Conservation (phyloP, 2,888 invertebrate species). For the Cryptus armator region DNA sequence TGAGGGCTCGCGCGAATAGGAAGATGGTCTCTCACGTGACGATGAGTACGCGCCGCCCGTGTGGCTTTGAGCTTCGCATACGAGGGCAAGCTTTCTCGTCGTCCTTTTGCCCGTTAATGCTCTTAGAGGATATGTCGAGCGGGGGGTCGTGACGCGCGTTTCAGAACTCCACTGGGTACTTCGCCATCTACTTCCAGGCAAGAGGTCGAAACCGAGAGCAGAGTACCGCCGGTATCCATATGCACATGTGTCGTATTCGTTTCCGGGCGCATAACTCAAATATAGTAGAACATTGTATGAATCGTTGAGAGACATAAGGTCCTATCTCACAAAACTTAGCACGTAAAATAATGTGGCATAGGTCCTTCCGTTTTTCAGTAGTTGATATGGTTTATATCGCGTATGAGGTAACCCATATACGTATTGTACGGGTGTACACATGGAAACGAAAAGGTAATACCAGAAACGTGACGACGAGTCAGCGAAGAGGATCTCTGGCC, state of each 20-base stretch:
- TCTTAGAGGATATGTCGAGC: slow-evolving; percentile 39
- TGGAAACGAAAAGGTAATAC: slow-evolving; percentile 8
- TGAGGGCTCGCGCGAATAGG: background rate
- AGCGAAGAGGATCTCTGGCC: slow-evolving; percentile 5
- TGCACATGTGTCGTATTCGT: slow-evolving; percentile 24
- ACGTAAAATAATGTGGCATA: too few relatives aligned
- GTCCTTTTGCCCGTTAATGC: slow-evolving; percentile 43
- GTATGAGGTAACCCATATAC: background rate
- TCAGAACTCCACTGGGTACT: slow-evolving; percentile 14
- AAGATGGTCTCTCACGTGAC: slow-evolving; percentile 15
- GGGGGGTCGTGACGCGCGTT: slow-evolving; percentile 2
- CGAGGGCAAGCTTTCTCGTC: slow-evolving; percentile 22
- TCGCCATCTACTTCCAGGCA: slow-evolving; percentile 13
- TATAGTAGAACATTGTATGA: slow-evolving; percentile 26
- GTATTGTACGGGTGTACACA: background rate
- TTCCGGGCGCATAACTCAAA: slow-evolving; percentile 34
- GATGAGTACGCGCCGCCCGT: slow-evolving; percentile 4
- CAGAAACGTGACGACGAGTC: slow-evolving; percentile 8
- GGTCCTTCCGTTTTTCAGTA: too few relatives aligned
- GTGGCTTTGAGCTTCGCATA: slow-evolving; percentile 36
- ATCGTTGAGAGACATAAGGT: background rate
- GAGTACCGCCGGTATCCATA: background rate
- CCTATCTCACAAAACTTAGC: too few relatives aligned
- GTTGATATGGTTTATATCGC: too few relatives aligned
- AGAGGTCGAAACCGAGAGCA: background rate